phyloP scores from a whole-genome alignment of 2,888 invertebrate genomes.

The Tricholauxania praeusta region DNA sequence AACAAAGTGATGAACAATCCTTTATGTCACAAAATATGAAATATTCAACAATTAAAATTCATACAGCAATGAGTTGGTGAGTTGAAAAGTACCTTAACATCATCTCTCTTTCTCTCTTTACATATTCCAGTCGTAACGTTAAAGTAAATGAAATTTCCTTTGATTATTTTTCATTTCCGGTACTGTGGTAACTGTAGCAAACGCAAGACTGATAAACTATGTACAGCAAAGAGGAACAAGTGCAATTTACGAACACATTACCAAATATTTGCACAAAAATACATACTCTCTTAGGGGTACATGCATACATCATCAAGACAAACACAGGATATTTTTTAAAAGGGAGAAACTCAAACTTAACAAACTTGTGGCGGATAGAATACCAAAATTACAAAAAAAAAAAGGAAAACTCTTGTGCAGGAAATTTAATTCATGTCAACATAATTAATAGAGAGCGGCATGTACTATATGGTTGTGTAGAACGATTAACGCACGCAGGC shows the following conservation, averaged over 20 bases:
- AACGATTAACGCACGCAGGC: constrained; percentile 1
- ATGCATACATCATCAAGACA: not conserved
- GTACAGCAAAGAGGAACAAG: too few relatives aligned
- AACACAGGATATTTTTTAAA: not conserved
- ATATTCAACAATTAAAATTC: not conserved
- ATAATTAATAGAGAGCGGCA: constrained; percentile 27
- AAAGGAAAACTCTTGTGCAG: not conserved
- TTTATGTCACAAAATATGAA: not conserved
- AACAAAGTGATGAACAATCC: too few relatives aligned
- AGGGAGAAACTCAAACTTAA: not conserved
- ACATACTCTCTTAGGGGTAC: not conserved
- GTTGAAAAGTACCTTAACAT: too few relatives aligned
- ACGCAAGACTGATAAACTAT: not conserved
- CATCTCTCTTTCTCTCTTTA: too few relatives aligned
- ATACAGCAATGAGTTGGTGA: not conserved
- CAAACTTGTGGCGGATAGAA: not conserved
- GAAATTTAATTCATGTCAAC: constrained; percentile 32
- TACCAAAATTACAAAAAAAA: not conserved
- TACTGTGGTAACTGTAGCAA: not conserved
- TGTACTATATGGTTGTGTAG: not conserved
- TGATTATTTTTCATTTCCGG: constrained; percentile 27
- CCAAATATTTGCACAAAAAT: constrained; percentile 24
- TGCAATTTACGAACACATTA: constrained; percentile 11
- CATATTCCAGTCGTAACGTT: too few relatives aligned
- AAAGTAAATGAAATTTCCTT: constrained; percentile 1